Evolutionary conservation across 1,140 invertebrate species (phyloP).

Genomic region (Delia radicum): DNA sequence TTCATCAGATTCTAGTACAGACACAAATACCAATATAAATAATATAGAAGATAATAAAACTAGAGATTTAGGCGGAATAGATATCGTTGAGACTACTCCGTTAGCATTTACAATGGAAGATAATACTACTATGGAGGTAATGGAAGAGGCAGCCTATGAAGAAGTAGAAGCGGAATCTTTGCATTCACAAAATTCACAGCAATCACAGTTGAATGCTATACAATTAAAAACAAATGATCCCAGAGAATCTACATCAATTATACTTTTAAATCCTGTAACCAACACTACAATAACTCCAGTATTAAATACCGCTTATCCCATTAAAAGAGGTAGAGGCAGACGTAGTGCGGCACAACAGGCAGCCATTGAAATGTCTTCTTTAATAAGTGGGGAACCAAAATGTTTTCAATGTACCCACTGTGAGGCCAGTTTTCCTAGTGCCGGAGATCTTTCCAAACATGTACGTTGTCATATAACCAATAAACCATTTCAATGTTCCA

Average conservation of each 20-base stretch:
- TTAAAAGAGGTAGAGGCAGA: slow-evolving; percentile 44
- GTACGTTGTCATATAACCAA: slow-evolving; percentile 60
- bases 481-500: slow-evolving; percentile 58
- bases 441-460: slow-evolving; percentile 63
- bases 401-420: slow-evolving; percentile 62
- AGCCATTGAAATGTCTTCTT: slow-evolving; percentile 25
- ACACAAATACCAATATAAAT: slow-evolving; percentile 35
- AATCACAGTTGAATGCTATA: not conserved
- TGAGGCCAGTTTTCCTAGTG: slow-evolving; percentile 64
- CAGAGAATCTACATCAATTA: slow-evolving; percentile 47
- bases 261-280: slow-evolving; percentile 36
- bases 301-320: slow-evolving; percentile 14
- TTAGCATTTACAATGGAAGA: not conserved
- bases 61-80: not conserved
- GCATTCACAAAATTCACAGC: not conserved
- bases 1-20: slow-evolving; percentile 30
- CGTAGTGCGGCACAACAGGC: slow-evolving; percentile 38
- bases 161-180: not conserved
- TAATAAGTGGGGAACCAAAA: slow-evolving; percentile 34
- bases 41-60: slow-evolving; percentile 27
- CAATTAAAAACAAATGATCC: slow-evolving; percentile 31
- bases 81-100: not conserved
- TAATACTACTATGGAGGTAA: not conserved
- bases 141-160: slow-evolving; percentile 7
- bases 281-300: not conserved